Conservation (phyloP, 2,797 vertebrate species). For the Yasuhikotakia modesta region DNA sequence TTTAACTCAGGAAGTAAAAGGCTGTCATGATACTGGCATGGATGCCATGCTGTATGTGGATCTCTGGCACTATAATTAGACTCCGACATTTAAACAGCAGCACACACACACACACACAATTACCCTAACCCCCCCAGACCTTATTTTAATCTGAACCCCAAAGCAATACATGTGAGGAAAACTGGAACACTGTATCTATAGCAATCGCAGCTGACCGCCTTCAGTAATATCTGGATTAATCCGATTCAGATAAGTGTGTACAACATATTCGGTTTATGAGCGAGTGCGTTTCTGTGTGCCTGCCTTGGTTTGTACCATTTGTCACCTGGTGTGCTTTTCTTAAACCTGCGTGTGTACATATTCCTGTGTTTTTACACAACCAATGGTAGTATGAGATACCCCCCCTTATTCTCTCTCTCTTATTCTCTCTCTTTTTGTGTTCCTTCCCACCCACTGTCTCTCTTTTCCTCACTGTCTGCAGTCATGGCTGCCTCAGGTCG, state of each 20-base stretch:
- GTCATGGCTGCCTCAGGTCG: slow-evolving; percentile 83
- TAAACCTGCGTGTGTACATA: slow-evolving; percentile 20
- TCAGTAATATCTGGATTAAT: no score
- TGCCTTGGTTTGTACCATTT: slow-evolving; percentile 41
- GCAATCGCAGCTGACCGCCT: slow-evolving; percentile 74
- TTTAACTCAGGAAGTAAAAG: slow-evolving; percentile 48
- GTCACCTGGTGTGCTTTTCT: slow-evolving; percentile 48
- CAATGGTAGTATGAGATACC: slow-evolving; percentile 54
- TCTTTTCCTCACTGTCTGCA: slow-evolving; percentile 78
- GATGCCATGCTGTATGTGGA: slow-evolving; percentile 43
- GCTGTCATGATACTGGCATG: slow-evolving; percentile 24
- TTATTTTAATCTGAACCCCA: slow-evolving; percentile 53
- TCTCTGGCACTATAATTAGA: slow-evolving; percentile 52
- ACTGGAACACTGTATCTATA: slow-evolving; percentile 80
- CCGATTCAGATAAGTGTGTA: not conserved
- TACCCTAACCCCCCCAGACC: slow-evolving; percentile 60
- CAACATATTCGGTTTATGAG: not conserved
- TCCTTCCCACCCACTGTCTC: slow-evolving; percentile 77
- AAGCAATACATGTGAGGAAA: slow-evolving; percentile 60
- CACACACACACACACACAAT: slow-evolving; percentile 62
- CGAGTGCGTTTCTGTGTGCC: not conserved
- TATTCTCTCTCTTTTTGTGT: slow-evolving; percentile 82
- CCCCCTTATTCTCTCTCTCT: slow-evolving; percentile 61
- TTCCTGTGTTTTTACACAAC: slow-evolving; percentile 64
- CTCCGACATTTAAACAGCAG: slow-evolving; percentile 55